Evolutionary conservation across 2,888 invertebrate genomes (phyloP).

Genomic region (Acleris literana): DNA sequence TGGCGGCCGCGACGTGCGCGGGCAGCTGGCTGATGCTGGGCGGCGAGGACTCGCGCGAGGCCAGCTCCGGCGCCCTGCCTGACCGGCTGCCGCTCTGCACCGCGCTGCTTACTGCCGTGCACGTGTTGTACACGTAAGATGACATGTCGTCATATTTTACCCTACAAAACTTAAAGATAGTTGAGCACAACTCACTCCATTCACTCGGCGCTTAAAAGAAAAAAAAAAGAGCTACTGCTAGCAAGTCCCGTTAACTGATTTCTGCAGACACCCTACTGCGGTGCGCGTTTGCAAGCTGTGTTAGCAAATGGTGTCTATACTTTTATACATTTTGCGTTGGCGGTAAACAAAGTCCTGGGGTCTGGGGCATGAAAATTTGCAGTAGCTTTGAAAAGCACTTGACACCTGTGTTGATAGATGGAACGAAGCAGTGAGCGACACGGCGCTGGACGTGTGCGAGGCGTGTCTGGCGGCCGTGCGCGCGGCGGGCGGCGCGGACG

Average conservation of each 20-base stretch:
- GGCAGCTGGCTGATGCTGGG: slow-evolving; percentile 70
- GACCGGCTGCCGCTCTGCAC: slow-evolving; percentile 72
- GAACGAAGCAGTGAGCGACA: slow-evolving; percentile 66
- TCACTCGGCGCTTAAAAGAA: too few species aligned
- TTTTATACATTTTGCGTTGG: too few species aligned
- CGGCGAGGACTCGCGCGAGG: slow-evolving; percentile 61
- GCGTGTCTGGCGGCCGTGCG: slow-evolving; percentile 68
- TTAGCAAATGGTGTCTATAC: too few species aligned
- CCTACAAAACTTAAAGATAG: too few species aligned
- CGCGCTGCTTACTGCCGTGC: slow-evolving; percentile 64
- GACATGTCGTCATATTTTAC: too few species aligned
- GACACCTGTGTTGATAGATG: slow-evolving; percentile 46
- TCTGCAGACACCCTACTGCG: too few species aligned
- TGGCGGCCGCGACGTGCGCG: slow-evolving; percentile 66
- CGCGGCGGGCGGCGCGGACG: slow-evolving; percentile 63
- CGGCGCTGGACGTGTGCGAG: slow-evolving; percentile 74
- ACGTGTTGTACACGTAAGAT: slow-evolving; percentile 61
- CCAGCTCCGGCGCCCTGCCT: slow-evolving; percentile 54
- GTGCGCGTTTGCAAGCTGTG: too few species aligned
- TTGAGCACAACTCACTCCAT: too few species aligned
- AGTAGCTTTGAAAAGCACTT: neutral
- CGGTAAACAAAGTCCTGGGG: too few species aligned
- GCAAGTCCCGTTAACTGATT: too few species aligned
- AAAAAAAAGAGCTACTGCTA: too few species aligned
- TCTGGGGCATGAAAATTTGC: too few species aligned